Percentiles rank a stretch among this genome's conserved stretches.
These are phyloP conservation scores for Cantharis rustica DNA, from an alignment of 2,888 invertebrate genomes.

Conservation along the genomic window DNA sequence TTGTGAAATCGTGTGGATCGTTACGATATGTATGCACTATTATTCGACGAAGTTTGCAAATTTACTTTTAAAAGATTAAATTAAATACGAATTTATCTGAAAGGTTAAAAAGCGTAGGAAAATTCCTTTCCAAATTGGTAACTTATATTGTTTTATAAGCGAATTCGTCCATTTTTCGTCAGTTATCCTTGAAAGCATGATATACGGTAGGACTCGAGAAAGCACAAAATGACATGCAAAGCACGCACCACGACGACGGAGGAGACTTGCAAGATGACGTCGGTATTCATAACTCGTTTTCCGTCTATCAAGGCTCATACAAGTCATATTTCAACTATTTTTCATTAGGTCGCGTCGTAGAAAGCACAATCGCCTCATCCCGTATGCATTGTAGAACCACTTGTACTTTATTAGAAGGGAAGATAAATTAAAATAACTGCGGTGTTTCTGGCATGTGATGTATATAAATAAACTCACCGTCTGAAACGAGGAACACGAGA, in stretches of 20 bases:
- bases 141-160: neutral
- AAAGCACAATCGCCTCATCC: conserved; percentile 41
- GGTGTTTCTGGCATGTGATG: conserved; percentile 35
- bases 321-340: conserved; percentile 41
- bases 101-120: neutral
- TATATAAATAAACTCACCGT: conserved; percentile 34
- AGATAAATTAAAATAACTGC: conserved; percentile 46
- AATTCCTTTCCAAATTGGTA: neutral
- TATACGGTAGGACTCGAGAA: conserved; percentile 22
- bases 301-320: conserved; percentile 38
- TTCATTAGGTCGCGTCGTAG: conserved; percentile 38
- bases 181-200: conserved; percentile 26
- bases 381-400: conserved; percentile 47
- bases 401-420: conserved; percentile 47
- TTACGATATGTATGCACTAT: neutral
- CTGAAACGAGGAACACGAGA: neutral
- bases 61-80: neutral
- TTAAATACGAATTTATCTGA: neutral
- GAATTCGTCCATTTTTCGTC: conserved; percentile 21
- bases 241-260: conserved; percentile 33
- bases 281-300: conserved; percentile 41
- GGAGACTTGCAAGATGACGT: conserved; percentile 27
- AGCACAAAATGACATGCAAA: conserved; percentile 34
- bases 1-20: conserved; percentile 15
- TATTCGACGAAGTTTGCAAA: neutral